Evolutionary conservation across 2,113 vertebrate species (phyloP).

Genomic region (Otocyon megalotis): DNA sequence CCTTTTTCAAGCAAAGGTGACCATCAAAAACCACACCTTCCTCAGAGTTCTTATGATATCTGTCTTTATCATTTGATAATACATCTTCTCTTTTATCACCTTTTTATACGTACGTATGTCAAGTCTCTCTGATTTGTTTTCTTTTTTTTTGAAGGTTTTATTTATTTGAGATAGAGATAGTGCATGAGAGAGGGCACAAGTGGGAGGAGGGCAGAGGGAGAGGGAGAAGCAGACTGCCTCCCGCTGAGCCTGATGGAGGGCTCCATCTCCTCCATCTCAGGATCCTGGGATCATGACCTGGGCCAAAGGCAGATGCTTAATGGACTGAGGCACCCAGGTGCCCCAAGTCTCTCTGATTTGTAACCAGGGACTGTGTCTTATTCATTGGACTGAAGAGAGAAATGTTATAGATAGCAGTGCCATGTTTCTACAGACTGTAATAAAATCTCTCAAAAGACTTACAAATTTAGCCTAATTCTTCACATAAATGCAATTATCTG

Average conservation of each 20-base stretch:
- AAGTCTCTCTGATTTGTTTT: background rate
- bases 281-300: no score
- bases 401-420: background rate
- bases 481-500: background rate
- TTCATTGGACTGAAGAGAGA: background rate
- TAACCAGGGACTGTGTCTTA: background rate
- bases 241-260: no score
- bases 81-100: background rate
- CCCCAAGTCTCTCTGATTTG: background rate
- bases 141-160: no score
- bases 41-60: background rate
- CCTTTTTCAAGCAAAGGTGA: background rate
- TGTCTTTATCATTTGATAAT: background rate
- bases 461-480: slow-evolving; percentile 33
- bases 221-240: no score
- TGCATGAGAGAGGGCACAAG: no score
- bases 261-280: no score
- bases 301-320: no score
- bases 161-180: no score
- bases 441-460: slow-evolving; percentile 21
- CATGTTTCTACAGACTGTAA: background rate
- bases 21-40: background rate
- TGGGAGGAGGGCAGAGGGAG: no score
- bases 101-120: background rate
- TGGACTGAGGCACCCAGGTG: no score